Evolutionary conservation across 2,797 vertebrate genomes (phyloP).

Genomic region (Thunnus albacares): DNA sequence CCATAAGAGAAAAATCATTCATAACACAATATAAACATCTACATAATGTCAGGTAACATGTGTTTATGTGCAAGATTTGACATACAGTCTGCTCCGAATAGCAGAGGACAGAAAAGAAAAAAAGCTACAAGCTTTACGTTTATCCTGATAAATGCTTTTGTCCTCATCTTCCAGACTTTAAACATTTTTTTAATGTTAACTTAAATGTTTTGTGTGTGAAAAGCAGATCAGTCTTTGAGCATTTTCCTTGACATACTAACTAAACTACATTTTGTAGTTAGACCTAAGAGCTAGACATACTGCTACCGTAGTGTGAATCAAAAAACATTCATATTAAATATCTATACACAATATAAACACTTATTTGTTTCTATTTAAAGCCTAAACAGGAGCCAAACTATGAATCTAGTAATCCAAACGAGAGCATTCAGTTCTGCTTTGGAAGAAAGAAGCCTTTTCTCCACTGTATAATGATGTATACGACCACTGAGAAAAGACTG

Average conservation of each 20-base stretch:
- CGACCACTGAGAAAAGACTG: constrained; percentile 45
- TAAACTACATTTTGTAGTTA: not conserved
- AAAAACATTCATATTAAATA: not conserved
- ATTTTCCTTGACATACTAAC: too few species aligned
- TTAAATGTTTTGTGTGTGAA: not conserved
- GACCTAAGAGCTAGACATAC: not conserved
- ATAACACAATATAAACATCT: not conserved
- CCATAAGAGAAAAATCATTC: not conserved
- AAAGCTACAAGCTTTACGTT: not conserved
- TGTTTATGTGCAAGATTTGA: too few species aligned
- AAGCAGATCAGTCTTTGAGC: too few species aligned
- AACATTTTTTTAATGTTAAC: not conserved
- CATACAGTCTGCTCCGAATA: too few species aligned
- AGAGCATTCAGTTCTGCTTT: constrained; percentile 15
- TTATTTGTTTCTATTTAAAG: not conserved
- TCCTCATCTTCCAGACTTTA: not conserved
- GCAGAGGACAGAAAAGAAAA: not conserved
- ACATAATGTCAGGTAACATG: not conserved
- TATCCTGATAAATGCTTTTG: not conserved
- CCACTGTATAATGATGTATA: constrained; percentile 30
- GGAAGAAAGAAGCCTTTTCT: constrained; percentile 31
- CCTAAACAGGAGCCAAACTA: not conserved
- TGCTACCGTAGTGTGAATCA: not conserved
- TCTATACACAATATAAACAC: not conserved
- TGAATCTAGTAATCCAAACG: not conserved